These are phyloP conservation scores for Patella caerulea DNA, from an alignment of 2,888 invertebrate genomes.

Conservation along the genomic window DNA sequence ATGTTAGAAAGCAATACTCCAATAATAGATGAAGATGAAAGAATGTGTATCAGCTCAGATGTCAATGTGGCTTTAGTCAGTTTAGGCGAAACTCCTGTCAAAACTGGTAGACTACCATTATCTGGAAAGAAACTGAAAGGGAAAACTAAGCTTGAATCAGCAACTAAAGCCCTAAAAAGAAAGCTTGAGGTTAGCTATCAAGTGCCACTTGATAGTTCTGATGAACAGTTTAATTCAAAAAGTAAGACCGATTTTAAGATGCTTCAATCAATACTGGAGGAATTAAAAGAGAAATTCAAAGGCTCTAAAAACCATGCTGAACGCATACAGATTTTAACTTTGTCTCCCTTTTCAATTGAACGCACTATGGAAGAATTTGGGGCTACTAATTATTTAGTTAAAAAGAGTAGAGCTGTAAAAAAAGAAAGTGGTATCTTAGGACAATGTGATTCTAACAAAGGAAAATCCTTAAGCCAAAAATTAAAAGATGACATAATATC, in stretches of 20 bases:
- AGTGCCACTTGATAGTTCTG: neutral
- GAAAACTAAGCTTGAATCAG: neutral
- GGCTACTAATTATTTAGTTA: neutral
- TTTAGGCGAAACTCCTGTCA: neutral
- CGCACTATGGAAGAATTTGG: neutral
- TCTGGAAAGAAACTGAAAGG: neutral
- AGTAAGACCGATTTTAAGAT: neutral
- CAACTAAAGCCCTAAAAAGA: neutral
- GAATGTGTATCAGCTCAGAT: neutral
- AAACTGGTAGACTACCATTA: neutral
- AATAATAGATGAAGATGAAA: too few species aligned
- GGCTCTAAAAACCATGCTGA: neutral
- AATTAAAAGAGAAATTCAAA: neutral
- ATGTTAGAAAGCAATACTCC: too few species aligned
- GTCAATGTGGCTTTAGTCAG: neutral
- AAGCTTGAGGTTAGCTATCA: neutral
- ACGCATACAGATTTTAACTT: slow-evolving; percentile 3
- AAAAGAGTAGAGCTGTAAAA: neutral
- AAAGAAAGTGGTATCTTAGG: neutral
- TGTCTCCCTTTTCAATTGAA: neutral
- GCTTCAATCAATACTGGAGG: neutral
- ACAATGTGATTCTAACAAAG: neutral
- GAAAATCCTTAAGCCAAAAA: neutral
- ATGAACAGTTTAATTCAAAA: neutral
- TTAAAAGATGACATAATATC: neutral